Evolutionary conservation across 2,888 invertebrate species (phyloP).

Genomic region (Philereme transversata): DNA sequence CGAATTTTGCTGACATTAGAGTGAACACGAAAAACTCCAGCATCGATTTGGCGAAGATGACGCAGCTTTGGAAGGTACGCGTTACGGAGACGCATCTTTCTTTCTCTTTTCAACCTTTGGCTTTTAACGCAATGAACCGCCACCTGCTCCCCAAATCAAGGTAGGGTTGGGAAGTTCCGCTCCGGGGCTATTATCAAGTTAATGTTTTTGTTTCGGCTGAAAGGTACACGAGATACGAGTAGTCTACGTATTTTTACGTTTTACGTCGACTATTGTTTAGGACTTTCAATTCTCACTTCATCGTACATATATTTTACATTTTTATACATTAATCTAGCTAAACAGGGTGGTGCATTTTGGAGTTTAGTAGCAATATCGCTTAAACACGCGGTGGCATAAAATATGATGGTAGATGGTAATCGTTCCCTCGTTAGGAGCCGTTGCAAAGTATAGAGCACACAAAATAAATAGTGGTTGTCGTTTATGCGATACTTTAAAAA

Average conservation of each 20-base stretch:
- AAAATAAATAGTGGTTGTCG: too few species aligned
- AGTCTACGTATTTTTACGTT: neutral
- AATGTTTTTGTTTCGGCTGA: slow-evolving; percentile 37
- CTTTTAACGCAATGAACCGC: slow-evolving; percentile 31
- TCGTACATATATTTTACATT: too few species aligned
- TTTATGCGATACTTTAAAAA: too few species aligned
- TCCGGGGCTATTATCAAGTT: slow-evolving; percentile 32
- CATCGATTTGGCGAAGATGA: slow-evolving; percentile 28
- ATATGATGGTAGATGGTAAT: slow-evolving; percentile 7
- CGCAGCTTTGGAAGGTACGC: slow-evolving; percentile 29
- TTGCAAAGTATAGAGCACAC: too few species aligned
- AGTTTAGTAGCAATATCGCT: slow-evolving; percentile 11
- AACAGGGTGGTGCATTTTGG: too few species aligned
- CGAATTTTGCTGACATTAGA: neutral
- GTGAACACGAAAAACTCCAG: slow-evolving; percentile 21
- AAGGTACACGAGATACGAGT: slow-evolving; percentile 34
- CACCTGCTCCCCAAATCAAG: slow-evolving; percentile 36
- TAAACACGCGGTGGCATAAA: slow-evolving; percentile 9
- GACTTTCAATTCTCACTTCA: too few species aligned
- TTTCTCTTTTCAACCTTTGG: slow-evolving; percentile 33
- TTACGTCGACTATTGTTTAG: too few species aligned
- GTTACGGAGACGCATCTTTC: slow-evolving; percentile 22
- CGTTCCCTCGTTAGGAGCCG: slow-evolving; percentile 5
- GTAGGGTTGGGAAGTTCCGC: slow-evolving; percentile 24
- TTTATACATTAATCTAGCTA: too few species aligned